Evolutionary conservation across 2,797 vertebrate genomes (phyloP).

Genomic region (Leptodactylus fallax): DNA sequence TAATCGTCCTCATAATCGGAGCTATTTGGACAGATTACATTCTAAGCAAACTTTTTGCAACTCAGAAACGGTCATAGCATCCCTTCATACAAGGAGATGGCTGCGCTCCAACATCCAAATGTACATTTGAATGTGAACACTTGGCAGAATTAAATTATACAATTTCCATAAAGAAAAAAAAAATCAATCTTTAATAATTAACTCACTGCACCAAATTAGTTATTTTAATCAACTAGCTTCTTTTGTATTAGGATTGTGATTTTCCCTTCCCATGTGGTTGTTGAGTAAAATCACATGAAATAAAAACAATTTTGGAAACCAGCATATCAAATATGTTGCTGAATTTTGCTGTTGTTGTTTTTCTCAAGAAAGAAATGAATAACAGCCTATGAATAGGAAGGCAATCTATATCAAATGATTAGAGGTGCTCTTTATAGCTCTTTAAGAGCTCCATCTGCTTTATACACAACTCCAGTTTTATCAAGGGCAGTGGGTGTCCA

Average conservation of each 20-base stretch:
- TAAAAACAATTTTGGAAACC: neutral
- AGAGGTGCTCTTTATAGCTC: neutral
- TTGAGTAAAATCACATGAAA: neutral
- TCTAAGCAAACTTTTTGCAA: constrained; percentile 42
- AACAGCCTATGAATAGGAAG: neutral
- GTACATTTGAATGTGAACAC: constrained; percentile 37
- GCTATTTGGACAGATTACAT: constrained; percentile 38
- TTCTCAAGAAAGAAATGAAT: neutral
- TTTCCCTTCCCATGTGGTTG: neutral
- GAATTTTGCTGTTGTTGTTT: neutral
- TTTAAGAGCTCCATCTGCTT: neutral
- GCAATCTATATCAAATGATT: neutral
- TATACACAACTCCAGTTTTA: neutral
- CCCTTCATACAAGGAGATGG: constrained; percentile 27
- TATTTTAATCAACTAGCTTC: constrained; percentile 29
- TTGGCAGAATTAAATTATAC: constrained; percentile 29
- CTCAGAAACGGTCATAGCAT: constrained; percentile 24
- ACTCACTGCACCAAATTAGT: constrained; percentile 33
- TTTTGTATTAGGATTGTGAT: constrained; percentile 20
- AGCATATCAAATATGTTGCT: neutral
- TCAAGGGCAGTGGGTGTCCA: neutral
- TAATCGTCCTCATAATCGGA: constrained; percentile 35
- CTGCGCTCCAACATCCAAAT: constrained; percentile 31
- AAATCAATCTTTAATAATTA: constrained; percentile 55
- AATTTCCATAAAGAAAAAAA: constrained; percentile 43